Conservation (phyloP, 2,797 vertebrate species). For the Acanthopagrus latus region DNA sequence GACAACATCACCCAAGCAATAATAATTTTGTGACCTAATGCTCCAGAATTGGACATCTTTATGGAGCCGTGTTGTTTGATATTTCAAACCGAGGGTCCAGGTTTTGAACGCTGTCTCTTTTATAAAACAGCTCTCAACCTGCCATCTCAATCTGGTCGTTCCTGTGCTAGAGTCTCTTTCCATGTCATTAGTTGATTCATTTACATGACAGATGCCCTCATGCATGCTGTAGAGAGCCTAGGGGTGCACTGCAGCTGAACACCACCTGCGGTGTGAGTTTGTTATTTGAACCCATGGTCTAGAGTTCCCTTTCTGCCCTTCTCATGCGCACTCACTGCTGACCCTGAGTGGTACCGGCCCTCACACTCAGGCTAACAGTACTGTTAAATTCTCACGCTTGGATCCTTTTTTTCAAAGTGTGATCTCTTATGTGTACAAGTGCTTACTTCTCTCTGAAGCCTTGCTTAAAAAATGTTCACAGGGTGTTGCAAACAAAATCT, state of each 20-base stretch:
- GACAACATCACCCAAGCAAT: conserved; percentile 58
- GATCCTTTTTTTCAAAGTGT: background rate
- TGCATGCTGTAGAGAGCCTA: conserved; percentile 63
- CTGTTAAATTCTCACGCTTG: conserved; percentile 38
- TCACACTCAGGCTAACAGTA: conserved; percentile 21
- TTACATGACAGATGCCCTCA: conserved; percentile 78
- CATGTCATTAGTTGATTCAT: conserved; percentile 78
- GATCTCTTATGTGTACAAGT: conserved; percentile 6
- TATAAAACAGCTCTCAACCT: conserved; percentile 48
- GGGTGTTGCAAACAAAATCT: conserved; percentile 30
- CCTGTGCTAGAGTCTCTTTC: conserved; percentile 52
- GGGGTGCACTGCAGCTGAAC: conserved; percentile 75
- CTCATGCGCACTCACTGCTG: conserved; percentile 70
- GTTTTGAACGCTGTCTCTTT: conserved; percentile 35
- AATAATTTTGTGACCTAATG: conserved; percentile 60
- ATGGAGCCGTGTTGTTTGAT: conserved; percentile 37
- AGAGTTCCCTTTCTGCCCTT: conserved; percentile 76
- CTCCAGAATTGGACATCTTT: conserved; percentile 54
- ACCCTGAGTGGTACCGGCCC: conserved; percentile 54
- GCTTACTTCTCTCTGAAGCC: too few relatives aligned
- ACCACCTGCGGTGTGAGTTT: conserved; percentile 80
- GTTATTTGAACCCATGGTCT: conserved; percentile 82
- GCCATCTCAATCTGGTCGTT: conserved; percentile 59
- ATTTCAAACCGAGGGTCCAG: conserved; percentile 28
- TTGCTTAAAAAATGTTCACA: background rate